Evolutionary conservation across 35 echinoderm and acorn worm species (phyloP).

Genomic region (Heliocidaris erythrogramma): DNA sequence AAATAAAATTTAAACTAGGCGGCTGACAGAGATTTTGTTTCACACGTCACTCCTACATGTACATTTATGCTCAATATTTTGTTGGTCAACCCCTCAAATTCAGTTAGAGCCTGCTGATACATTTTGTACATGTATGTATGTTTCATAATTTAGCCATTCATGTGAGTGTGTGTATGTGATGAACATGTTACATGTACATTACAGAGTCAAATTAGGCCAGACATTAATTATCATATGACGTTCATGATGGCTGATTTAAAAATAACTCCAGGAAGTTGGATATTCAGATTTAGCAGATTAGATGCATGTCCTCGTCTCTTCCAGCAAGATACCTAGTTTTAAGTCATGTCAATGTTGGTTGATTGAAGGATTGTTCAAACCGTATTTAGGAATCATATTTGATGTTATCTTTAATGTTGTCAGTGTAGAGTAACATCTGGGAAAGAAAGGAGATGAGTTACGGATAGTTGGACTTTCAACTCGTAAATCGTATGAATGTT

Average conservation of each 20-base stretch:
- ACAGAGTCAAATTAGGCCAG: constrained; percentile 10
- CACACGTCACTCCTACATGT: no score
- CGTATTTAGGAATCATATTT: not conserved
- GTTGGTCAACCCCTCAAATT: no score
- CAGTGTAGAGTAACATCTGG: not conserved
- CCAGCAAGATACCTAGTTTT: not conserved
- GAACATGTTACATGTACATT: not conserved
- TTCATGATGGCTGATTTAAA: constrained; percentile 33
- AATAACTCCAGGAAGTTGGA: constrained; percentile 48
- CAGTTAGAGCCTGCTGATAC: no score
- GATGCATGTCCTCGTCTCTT: constrained; percentile 36
- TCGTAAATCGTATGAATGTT: not conserved
- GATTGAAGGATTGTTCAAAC: not conserved
- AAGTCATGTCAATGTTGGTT: not conserved
- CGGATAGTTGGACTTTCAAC: not conserved
- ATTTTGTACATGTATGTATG: not conserved
- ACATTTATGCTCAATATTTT: no score
- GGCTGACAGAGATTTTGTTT: no score
- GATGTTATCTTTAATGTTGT: not conserved
- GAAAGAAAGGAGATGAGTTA: no score
- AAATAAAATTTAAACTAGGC: no score
- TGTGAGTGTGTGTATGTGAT: not conserved
- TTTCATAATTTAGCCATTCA: not conserved
- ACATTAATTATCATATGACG: constrained; percentile 54
- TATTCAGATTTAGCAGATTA: constrained; percentile 38